Evolutionary conservation across 2,113 vertebrate species (phyloP).

Genomic region (Gymnarchus niloticus): DNA sequence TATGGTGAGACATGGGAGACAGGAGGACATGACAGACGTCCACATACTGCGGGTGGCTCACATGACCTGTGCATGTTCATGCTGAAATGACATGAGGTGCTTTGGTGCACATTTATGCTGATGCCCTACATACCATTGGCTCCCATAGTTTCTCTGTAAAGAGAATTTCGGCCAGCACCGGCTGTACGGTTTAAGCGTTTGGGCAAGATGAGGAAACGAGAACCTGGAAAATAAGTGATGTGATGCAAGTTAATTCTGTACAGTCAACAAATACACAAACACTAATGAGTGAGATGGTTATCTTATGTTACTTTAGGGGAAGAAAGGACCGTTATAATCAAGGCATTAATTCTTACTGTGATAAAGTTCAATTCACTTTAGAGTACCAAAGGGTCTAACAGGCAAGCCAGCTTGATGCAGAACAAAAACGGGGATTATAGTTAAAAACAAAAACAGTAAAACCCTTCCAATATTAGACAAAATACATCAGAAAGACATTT

Average conservation of each 20-base stretch:
- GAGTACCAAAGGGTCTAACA: neutral
- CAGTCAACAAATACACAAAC: neutral
- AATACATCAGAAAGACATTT: neutral
- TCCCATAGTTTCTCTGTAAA: too few species aligned
- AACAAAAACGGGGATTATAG: neutral
- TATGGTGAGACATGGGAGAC: neutral
- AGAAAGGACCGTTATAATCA: neutral
- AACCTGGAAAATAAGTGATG: neutral
- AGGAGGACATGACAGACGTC: too few species aligned
- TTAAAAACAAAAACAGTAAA: neutral
- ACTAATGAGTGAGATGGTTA: neutral
- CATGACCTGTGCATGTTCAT: neutral
- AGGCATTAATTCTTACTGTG: neutral
- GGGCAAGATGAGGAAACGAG: neutral
- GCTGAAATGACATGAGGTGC: neutral
- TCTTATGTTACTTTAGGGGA: neutral
- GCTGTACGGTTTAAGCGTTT: too few species aligned
- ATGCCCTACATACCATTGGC: too few species aligned
- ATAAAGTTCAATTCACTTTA: constrained; percentile 1
- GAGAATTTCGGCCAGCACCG: too few species aligned
- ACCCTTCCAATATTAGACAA: neutral
- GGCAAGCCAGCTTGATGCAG: neutral
- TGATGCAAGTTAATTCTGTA: neutral
- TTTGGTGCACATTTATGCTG: neutral
- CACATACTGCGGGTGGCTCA: neutral